Base-by-base conservation (phyloP, 2,797 vertebrate genomes). In the Tokudaia tokunoshimensis region DNA sequence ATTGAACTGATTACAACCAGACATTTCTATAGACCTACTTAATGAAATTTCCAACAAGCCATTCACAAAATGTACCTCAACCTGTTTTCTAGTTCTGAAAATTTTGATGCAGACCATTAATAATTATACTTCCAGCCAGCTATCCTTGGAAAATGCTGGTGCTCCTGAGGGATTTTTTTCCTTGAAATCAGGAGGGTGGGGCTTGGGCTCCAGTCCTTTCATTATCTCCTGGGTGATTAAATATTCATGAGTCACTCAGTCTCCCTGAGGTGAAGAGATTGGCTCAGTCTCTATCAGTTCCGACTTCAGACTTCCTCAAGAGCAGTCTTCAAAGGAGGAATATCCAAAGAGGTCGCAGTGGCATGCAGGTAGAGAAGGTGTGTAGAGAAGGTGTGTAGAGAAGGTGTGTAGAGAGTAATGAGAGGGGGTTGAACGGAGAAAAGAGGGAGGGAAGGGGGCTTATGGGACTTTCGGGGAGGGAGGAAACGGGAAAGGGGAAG, bases 71-170 rank as follows among this genome's bases (percentile, higher is more conserved):
- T 59, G 7, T 44, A 22, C 34, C 67, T 5, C 37, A 41, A 41
- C 31, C 20, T 93, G 61, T 50, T 94, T 67, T n/a, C 55, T 94
- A 12, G 17, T 75, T 89, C 47, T 89, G 55, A 80, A 88, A 91
- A 52, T 74, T 89, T 44, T 88, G 4, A 90, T 24, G 24, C 15
- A 19, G 29, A 72, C 19, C 0, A 85, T 47, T 79, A 89, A 72
- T 50, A 79, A 79, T 2, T 52, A 85, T 75, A 72, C 52, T 83
- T 93, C 52, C 31, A 31, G 70, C 12, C n/a, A 85, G 19, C 20
- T 72, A 79, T 75, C 67, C 10, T 29, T 86, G 47, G 65, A 78
- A 75, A 67, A 85, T 67, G 47, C 59, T 61, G 50, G 44, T 78
- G n/a, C 15, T 65, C 80, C 78, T 95, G 31, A 82, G 41, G 22